Conservation (phyloP, 1,140 invertebrate species). For the Calosoma granatense region DNA sequence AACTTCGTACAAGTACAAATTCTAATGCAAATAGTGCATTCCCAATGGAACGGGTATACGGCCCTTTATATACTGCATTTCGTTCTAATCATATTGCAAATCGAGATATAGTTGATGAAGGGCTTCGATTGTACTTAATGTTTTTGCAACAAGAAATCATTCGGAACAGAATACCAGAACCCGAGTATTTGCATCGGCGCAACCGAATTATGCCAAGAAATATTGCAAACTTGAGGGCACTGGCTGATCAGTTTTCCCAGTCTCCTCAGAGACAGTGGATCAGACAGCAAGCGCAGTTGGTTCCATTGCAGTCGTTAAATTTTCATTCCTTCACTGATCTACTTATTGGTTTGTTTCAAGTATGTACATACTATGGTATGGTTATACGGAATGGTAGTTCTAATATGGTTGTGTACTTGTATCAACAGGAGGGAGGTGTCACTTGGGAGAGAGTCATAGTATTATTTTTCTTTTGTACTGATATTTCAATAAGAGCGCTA, state of each 20-base stretch:
- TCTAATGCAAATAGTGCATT: too few relatives aligned
- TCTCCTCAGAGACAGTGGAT: slow-evolving; percentile 3
- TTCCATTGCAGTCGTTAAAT: neutral
- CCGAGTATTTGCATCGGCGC: neutral
- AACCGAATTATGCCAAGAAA: slow-evolving; percentile 1
- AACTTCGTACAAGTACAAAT: too few relatives aligned
- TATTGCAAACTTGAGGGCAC: neutral
- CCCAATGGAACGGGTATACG: too few relatives aligned
- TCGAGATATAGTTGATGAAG: slow-evolving; percentile 5
- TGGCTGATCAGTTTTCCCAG: slow-evolving; percentile 6
- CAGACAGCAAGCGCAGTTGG: neutral
- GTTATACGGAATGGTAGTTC: neutral
- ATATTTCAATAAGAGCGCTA: slow-evolving; percentile 9
- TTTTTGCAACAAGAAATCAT: slow-evolving; percentile 8
- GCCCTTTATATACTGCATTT: neutral
- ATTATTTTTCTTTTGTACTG: slow-evolving; percentile 11
- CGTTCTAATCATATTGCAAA: neutral
- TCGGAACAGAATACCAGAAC: neutral
- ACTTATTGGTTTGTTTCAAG: slow-evolving; percentile 10
- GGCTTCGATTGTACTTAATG: neutral
- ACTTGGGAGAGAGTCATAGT: slow-evolving; percentile 11
- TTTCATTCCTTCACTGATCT: slow-evolving; percentile 9
- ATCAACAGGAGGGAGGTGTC: slow-evolving; percentile 8
- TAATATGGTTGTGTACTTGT: too few relatives aligned
- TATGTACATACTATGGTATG: too few relatives aligned